Evolutionary conservation across 2,797 vertebrate genomes (phyloP).

Genomic region (Pempheris klunzingeri): DNA sequence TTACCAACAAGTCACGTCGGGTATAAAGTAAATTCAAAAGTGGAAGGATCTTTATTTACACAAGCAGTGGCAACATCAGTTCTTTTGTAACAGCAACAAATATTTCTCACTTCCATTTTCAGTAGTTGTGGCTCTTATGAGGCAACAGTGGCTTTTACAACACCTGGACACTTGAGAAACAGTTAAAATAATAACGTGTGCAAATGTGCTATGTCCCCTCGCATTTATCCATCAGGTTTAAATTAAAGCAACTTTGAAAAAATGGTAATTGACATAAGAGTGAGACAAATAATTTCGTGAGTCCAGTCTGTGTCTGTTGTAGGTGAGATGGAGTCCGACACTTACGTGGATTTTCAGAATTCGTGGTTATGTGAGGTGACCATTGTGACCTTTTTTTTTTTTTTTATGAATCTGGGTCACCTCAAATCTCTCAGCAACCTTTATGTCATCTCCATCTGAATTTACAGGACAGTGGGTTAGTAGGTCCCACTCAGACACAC

Average conservation of each 20-base stretch:
- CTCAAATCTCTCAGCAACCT: slow-evolving; percentile 11
- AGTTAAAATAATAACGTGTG: neutral
- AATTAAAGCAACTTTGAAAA: neutral
- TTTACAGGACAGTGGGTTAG: slow-evolving; percentile 48
- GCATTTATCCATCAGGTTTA: neutral
- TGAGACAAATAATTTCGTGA: neutral
- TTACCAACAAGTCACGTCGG: neutral
- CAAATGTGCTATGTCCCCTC: neutral
- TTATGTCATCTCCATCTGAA: slow-evolving; percentile 45
- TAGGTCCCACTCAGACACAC: slow-evolving; percentile 10
- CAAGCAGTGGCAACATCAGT: slow-evolving; percentile 15
- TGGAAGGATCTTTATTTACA: slow-evolving; percentile 40
- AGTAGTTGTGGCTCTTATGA: slow-evolving; percentile 10
- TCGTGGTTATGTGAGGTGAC: neutral
- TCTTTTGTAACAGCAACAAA: slow-evolving; percentile 25
- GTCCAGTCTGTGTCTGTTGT: neutral
- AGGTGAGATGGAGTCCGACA: neutral
- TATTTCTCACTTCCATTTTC: slow-evolving; percentile 58
- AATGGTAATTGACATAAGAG: neutral
- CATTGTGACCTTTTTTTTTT: slow-evolving; percentile 26
- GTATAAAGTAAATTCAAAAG: slow-evolving; percentile 20
- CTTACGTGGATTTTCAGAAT: slow-evolving; percentile 14
- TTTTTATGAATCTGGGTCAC: slow-evolving; percentile 39
- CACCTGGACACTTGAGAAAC: slow-evolving; percentile 1
- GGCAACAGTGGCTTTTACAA: slow-evolving; percentile 36